phyloP scores from a whole-genome alignment of 2,113 vertebrate species.

The Hiodon tergisus region DNA sequence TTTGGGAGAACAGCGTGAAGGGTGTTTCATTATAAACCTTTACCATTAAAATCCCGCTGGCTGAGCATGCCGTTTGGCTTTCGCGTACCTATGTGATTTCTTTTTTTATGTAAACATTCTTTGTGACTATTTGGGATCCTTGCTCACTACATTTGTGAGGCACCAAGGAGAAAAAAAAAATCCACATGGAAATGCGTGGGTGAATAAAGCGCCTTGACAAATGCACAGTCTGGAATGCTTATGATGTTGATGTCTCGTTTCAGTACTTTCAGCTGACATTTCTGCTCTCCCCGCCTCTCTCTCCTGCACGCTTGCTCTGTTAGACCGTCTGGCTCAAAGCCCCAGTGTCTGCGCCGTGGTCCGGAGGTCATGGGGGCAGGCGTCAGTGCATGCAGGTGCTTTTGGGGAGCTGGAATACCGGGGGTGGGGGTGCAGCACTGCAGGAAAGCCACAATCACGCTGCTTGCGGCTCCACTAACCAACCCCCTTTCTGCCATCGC shows the following conservation, averaged over 20 bases:
- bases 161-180: neutral
- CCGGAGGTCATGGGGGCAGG: slow-evolving; percentile 30
- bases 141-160: neutral
- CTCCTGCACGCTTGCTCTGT: neutral
- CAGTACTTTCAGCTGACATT: neutral
- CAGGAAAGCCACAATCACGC: slow-evolving; percentile 54
- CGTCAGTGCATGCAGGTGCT: slow-evolving; percentile 55
- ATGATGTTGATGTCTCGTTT: neutral
- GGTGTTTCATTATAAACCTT: slow-evolving; percentile 68
- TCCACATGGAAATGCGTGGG: slow-evolving; percentile 15
- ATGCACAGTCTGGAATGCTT: slow-evolving; percentile 19
- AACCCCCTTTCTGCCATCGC: slow-evolving; percentile 56
- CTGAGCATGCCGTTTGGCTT: slow-evolving; percentile 49
- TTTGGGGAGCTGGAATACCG: neutral
- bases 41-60: slow-evolving; percentile 56
- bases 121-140: slow-evolving; percentile 22
- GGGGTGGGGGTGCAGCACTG: slow-evolving; percentile 25
- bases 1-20: slow-evolving; percentile 52
- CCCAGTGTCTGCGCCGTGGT: fast-evolving
- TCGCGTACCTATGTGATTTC: slow-evolving; percentile 39
- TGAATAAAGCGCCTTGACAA: slow-evolving; percentile 32
- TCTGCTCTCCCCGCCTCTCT: neutral
- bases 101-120: neutral
- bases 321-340: fast-evolving
- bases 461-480: slow-evolving; percentile 60